phyloP scores from a whole-genome alignment of 2,797 vertebrate genomes.

The Cheirogaleus major region DNA sequence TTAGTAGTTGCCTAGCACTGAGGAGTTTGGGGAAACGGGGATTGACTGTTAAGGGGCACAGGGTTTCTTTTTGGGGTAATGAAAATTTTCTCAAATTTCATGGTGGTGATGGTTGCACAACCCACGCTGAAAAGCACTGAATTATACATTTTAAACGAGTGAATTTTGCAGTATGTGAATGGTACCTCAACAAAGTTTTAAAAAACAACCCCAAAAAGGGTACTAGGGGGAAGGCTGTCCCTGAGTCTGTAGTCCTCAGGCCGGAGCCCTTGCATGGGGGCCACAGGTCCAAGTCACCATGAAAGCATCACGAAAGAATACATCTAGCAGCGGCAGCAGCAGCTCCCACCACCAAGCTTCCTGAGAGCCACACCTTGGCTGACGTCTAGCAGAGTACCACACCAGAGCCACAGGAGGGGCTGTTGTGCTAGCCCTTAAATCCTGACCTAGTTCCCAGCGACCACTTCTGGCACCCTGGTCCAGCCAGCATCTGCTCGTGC shows the following conservation, averaged over 20 bases:
- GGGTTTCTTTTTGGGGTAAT: not conserved
- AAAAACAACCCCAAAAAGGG: not conserved
- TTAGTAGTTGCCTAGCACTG: not conserved
- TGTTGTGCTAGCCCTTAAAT: not conserved
- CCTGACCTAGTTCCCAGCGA: not conserved
- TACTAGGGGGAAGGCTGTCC: not conserved
- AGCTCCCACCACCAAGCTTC: not conserved
- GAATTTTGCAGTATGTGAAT: not conserved
- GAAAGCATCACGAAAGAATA: not conserved
- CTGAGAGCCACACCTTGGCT: fast-evolving
- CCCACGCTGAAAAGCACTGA: not conserved
- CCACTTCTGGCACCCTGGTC: not conserved
- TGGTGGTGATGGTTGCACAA: not conserved
- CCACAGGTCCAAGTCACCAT: too few relatives aligned
- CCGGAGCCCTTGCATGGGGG: not conserved
- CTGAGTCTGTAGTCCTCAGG: not conserved
- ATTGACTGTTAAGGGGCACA: not conserved
- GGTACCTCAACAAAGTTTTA: not conserved
- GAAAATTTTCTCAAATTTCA: not conserved
- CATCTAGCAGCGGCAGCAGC: not conserved
- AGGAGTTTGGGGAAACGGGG: not conserved
- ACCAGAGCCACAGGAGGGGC: fast-evolving
- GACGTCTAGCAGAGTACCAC: not conserved
- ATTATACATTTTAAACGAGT: not conserved
- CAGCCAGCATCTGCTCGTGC: not conserved